A percentile compares a stretch with the other conserved stretches of the same genome.
Evolutionary conservation across 2,113 vertebrate genomes (phyloP).

Genomic region (Myodes glareolus): DNA sequence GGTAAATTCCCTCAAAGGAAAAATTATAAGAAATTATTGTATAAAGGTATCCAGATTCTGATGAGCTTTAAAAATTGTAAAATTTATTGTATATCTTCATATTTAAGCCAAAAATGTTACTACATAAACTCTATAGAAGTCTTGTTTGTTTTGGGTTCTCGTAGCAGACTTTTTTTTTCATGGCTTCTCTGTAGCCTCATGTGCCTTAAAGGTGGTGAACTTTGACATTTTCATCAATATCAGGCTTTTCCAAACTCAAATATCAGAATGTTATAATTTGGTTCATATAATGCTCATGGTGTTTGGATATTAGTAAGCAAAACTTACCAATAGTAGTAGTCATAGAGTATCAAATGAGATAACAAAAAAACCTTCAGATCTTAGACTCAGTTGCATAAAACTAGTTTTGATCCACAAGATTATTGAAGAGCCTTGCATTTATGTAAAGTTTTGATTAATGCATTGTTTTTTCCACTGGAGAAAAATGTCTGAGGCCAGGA

Average conservation of each 20-base stretch:
- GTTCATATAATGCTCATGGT: slow-evolving; percentile 63
- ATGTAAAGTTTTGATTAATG: slow-evolving; percentile 38
- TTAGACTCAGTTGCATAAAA: slow-evolving; percentile 54
- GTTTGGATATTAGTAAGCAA: slow-evolving; percentile 64
- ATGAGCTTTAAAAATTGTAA: slow-evolving; percentile 68
- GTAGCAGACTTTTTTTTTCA: slow-evolving; percentile 55
- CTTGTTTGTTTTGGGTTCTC: slow-evolving; percentile 55
- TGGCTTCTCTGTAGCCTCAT: slow-evolving; percentile 68
- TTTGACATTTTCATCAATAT: slow-evolving; percentile 57
- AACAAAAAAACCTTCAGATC: slow-evolving; percentile 37
- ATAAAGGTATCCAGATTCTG: slow-evolving; percentile 61
- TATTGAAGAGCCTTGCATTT: slow-evolving; percentile 49
- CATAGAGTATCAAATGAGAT: slow-evolving; percentile 9
- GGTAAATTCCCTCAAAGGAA: slow-evolving; percentile 48
- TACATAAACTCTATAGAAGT: slow-evolving; percentile 39
- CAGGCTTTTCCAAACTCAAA: slow-evolving; percentile 59
- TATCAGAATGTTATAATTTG: slow-evolving; percentile 40
- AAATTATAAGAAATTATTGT: slow-evolving; percentile 36
- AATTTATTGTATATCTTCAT: slow-evolving; percentile 62
- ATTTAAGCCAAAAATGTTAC: slow-evolving; percentile 71
- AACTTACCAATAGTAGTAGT: slow-evolving; percentile 14
- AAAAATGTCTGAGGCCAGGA: slow-evolving; percentile 6
- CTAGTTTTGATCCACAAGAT: slow-evolving; percentile 54
- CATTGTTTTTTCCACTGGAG: not conserved
- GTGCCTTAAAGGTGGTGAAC: slow-evolving; percentile 77